These are phyloP conservation scores for Sorex araneus DNA, from an alignment of 2,113 vertebrate genomes.

Conservation along the genomic window DNA sequence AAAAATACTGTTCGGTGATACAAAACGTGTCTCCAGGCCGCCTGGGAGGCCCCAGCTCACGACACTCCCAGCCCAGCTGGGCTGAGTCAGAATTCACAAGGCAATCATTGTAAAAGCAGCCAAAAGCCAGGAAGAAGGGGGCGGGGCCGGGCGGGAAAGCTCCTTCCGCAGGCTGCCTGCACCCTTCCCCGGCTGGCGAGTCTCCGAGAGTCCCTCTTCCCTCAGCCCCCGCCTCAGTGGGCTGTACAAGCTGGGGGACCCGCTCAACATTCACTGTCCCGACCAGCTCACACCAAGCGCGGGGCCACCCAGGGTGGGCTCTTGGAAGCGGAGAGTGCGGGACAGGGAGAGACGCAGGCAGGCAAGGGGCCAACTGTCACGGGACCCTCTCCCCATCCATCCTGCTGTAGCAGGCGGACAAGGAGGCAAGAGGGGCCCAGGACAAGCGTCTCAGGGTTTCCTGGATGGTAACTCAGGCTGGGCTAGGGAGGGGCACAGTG, in stretches of 20 bases:
- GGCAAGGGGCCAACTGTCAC: background rate
- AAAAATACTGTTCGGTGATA: background rate
- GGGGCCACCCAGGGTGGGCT: accelerated
- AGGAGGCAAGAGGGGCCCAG: background rate
- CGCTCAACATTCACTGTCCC: background rate
- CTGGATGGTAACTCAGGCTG: background rate
- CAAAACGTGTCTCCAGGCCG: slow-evolving; percentile 21
- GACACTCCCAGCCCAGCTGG: background rate
- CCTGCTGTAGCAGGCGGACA: background rate
- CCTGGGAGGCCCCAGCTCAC: background rate
- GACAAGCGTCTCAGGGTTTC: background rate
- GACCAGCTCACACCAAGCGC: background rate
- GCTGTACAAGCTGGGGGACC: background rate
- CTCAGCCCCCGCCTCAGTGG: background rate
- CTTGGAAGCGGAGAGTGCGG: background rate
- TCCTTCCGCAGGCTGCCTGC: background rate
- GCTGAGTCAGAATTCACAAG: background rate
- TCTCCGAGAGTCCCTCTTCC: background rate
- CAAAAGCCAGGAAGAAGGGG: background rate
- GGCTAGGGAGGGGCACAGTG: background rate
- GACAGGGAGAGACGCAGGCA: background rate
- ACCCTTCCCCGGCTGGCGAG: background rate
- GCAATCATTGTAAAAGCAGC: background rate
- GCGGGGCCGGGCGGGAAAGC: background rate
- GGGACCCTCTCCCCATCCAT: background rate